Base-by-base conservation (phyloP, 1,140 invertebrate species). In the Eufriesea mexicana region DNA sequence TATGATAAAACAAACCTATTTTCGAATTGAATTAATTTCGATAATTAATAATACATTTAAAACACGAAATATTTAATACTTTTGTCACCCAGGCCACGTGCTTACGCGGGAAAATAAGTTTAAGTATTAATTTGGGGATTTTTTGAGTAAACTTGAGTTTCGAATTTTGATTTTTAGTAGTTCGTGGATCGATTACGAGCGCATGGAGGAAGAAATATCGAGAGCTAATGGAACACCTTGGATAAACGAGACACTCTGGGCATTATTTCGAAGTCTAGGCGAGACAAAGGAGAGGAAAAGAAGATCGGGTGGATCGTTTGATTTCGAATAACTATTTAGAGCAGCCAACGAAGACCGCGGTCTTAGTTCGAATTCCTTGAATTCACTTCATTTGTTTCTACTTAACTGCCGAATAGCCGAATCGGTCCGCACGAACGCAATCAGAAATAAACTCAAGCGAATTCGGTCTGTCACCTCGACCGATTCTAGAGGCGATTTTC, bases 351-450 rank as follows among this genome's bases (percentile, higher is more conserved):
- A 68, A 77, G 54, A 81, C 75, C 35, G 47, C 51, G 54, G 57
- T 64, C 74, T 82, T 57, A 75, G 72, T 70, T 54, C 84, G 59
- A 74, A 86, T 86, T 78, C 64, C 35, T n/a, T 35, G 75, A 83
- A 86, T 86, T 85, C 73, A 12, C 45, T 79, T 86, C 71, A 83
- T 86, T 87, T 86, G 74, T 86, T 83, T 75, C 75, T 83, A 86
- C 64, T 79, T 84, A 86, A 86, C 25, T 28, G 64, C 49, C 55
- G 75, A 83, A 87, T 83, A 79, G 82, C 49, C 74, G 81, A 77
- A 73, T 77, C 47, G 70, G 67, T 74, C 49, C 62, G 25, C 54
- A 28, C 66, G 81, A 47, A 28, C 62, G 75, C 75, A 77, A 83
- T 85, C 74, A 68, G 77, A 85, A 86, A 85, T 86, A 86, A 73